phyloP scores from a whole-genome alignment of 2,797 vertebrate genomes.

The Coregonus sp. region DNA sequence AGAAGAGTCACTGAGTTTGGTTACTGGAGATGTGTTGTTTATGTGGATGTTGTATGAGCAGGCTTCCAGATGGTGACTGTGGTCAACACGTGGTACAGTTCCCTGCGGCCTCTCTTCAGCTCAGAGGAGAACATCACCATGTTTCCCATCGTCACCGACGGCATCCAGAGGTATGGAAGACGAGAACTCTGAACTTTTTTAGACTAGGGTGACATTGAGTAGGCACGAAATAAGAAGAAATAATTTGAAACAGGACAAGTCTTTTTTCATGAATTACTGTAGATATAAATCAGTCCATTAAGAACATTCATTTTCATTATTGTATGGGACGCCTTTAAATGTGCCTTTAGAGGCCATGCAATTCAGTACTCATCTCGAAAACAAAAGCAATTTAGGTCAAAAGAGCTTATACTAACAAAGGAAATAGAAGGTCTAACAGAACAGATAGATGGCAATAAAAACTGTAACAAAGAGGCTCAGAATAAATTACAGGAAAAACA shows the following conservation, averaged over 20 bases:
- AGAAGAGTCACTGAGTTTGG: background rate
- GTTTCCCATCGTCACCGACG: conserved; percentile 60
- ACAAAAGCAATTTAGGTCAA: too few relatives aligned
- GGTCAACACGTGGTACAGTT: conserved; percentile 85
- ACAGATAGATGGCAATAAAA: too few relatives aligned
- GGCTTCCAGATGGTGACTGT: conserved; percentile 74
- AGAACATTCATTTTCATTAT: background rate
- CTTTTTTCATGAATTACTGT: background rate
- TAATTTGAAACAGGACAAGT: background rate
- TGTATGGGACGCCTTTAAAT: too few relatives aligned
- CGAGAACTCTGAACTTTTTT: background rate
- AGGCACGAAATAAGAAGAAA: background rate
- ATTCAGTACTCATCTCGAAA: too few relatives aligned
- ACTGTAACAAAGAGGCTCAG: too few relatives aligned
- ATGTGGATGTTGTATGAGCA: conserved; percentile 33
- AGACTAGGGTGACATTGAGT: background rate
- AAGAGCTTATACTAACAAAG: too few relatives aligned
- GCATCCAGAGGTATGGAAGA: conserved; percentile 75
- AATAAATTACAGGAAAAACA: too few relatives aligned
- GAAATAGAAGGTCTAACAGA: too few relatives aligned
- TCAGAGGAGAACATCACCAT: conserved; percentile 53
- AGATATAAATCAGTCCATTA: background rate
- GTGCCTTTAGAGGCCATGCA: too few relatives aligned
- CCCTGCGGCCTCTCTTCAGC: conserved; percentile 74
- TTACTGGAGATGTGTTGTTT: conserved; percentile 8